These are phyloP conservation scores for Aphis craccivora DNA, from an alignment of 1,140 invertebrate genomes.

Conservation along the genomic window DNA sequence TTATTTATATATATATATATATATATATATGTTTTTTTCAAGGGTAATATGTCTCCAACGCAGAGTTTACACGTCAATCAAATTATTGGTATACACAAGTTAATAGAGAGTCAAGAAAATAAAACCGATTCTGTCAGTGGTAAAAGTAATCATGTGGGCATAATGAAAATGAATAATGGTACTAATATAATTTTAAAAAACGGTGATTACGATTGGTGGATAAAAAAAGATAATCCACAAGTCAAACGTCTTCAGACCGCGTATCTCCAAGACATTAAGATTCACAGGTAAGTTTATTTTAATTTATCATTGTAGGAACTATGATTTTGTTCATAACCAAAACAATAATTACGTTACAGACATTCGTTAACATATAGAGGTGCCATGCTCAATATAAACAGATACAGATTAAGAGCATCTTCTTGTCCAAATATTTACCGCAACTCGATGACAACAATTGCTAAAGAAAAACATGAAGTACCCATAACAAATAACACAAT, in stretches of 20 bases:
- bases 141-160: slow-evolving; percentile 10
- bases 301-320: neutral
- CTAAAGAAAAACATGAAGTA: slow-evolving; percentile 77
- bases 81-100: neutral
- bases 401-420: slow-evolving; percentile 83
- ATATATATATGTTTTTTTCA: neutral
- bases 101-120: neutral
- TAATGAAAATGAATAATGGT: slow-evolving; percentile 5
- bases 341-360: slow-evolving; percentile 63
- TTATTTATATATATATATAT: too few relatives aligned
- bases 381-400: slow-evolving; percentile 79
- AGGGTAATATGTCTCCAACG: slow-evolving; percentile 60
- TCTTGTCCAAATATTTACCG: slow-evolving; percentile 90
- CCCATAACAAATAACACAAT: slow-evolving; percentile 30
- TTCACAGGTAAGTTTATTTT: slow-evolving; percentile 66
- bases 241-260: slow-evolving; percentile 59
- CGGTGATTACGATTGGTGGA: slow-evolving; percentile 56
- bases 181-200: slow-evolving; percentile 49
- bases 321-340: neutral
- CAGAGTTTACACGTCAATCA: slow-evolving; percentile 60
- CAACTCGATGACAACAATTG: slow-evolving; percentile 87
- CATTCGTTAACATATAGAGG: slow-evolving; percentile 85
- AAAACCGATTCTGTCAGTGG: neutral
- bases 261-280: slow-evolving; percentile 77
- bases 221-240: slow-evolving; percentile 55